phyloP scores from a whole-genome alignment of 2,113 vertebrate species.

The Dicerorhinus sumatrensis region DNA sequence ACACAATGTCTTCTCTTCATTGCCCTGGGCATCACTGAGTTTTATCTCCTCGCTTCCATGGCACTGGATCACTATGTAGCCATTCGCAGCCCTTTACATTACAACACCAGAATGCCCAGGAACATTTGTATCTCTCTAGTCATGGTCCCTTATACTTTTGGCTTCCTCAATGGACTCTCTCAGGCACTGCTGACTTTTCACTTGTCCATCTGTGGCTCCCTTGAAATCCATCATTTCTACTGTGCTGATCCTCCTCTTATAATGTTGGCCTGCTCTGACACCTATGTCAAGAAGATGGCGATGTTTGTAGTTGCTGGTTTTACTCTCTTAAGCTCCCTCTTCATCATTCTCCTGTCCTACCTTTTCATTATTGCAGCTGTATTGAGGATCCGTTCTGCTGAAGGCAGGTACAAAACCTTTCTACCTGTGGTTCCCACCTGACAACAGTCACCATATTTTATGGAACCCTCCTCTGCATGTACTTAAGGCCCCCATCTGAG shows the following conservation, averaged over 20 bases:
- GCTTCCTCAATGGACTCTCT: constrained; percentile 51
- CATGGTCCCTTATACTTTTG: not conserved
- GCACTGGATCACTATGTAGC: not conserved
- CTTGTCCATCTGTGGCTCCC: constrained; percentile 67
- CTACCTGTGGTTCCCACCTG: constrained; percentile 58
- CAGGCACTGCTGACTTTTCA: constrained; percentile 56
- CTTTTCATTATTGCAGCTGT: constrained; percentile 28
- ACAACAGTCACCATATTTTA: constrained; percentile 49
- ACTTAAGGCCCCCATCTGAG: constrained; percentile 49
- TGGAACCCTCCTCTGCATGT: constrained; percentile 72
- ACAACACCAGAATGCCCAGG: constrained; percentile 55
- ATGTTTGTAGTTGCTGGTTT: constrained; percentile 54
- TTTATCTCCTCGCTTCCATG: constrained; percentile 60
- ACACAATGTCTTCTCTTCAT: constrained; percentile 68
- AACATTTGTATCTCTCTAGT: not conserved
- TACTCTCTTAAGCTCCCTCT: constrained; percentile 45
- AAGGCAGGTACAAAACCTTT: constrained; percentile 64
- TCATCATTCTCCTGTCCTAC: constrained; percentile 66
- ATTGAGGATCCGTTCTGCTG: not conserved
- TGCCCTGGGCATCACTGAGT: constrained; percentile 63
- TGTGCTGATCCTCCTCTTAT: constrained; percentile 71
- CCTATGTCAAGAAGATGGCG: not conserved
- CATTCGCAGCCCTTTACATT: not conserved
- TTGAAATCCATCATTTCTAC: constrained; percentile 70
- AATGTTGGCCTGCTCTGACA: constrained; percentile 62